Base-by-base conservation (phyloP, 2,113 vertebrate genomes). In the Erpornis zantholeuca region DNA sequence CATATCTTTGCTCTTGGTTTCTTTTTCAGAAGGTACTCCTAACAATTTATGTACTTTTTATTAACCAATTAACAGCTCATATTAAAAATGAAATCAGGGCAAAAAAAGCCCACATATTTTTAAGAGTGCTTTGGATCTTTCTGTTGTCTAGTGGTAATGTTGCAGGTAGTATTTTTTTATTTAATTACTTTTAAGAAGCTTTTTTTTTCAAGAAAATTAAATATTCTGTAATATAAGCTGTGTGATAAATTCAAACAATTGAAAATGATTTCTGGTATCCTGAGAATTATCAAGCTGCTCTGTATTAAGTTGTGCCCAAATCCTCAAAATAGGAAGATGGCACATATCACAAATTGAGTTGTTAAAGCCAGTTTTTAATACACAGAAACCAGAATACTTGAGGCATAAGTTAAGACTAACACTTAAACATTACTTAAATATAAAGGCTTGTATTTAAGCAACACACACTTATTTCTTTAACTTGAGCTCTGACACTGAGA, bases 401-500 rank as follows among this genome's bases (percentile, higher is more conserved):
- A 50, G 53, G 10, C 13, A 15, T 33, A 71, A 29, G 1, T 86
- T 57, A 33, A 23, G 13, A 17, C 29, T 87, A 56, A 68, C 87
- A n/a, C 20, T 31, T 44, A n/a, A 19, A 31, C 45, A n/a, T 84
- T 68, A 12, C 21, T 82, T 68, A 31, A 91, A 36, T 57, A 35
- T 11, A 73, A 47, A 47, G 20, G 12, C 25, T 59, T 61, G 0
- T 29, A 31, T 76, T 87, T 85, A 52, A 70, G 50, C 28, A 47
- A 5, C 54, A 24, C 28, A 21, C 12, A n/a, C 72, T 36, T 82
- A 25, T 93, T 94, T 80, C 40, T 88, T 77, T 44, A 82, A 44
- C 71, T 82, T 95, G 93, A 96, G 94, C 94, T 94, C 64, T 96
- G 93, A 86, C 93, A 73, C 60, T n/a, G 59, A 52, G 64, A 75